phyloP scores from a whole-genome alignment of 2,113 vertebrate species.

The Misgurnus mizolepis region DNA sequence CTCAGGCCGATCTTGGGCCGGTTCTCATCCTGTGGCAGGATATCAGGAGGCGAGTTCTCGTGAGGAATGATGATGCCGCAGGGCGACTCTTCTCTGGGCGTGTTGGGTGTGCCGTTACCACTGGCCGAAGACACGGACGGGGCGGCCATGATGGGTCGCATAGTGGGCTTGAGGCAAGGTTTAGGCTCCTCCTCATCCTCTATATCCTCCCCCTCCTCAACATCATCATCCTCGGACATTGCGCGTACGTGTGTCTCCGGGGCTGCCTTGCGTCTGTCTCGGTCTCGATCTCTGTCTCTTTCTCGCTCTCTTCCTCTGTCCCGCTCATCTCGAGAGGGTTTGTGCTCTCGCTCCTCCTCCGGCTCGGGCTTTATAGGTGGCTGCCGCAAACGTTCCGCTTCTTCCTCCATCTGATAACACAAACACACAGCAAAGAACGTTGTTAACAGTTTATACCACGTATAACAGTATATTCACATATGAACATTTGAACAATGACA shows the following conservation, averaged over 20 bases:
- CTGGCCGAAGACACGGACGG: conserved; percentile 95
- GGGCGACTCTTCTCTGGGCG: conserved; percentile 92
- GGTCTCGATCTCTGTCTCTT: conserved; percentile 34
- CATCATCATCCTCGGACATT: conserved; percentile 78
- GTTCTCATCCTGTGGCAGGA: conserved; percentile 89
- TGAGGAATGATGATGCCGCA: conserved; percentile 99
- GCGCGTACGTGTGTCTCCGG: conserved; percentile 76
- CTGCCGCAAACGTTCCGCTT: conserved; percentile 91
- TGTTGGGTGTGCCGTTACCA: conserved; percentile 90
- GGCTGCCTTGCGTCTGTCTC: conserved; percentile 83
- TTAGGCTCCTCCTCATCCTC: conserved; percentile 87
- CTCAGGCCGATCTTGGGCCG: conserved; percentile 96
- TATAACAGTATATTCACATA: too few species aligned
- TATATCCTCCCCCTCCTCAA: conserved; percentile 87
- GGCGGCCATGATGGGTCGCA: conserved; percentile 92
- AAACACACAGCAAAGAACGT: conserved; percentile 29
- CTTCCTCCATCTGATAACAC: conserved; percentile 91
- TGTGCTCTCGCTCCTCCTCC: conserved; percentile 85
- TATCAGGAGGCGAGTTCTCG: conserved; percentile 95
- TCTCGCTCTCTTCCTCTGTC: conserved; percentile 80
- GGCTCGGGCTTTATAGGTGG: conserved; percentile 89
- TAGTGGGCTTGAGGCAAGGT: conserved; percentile 92
- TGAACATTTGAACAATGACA: too few species aligned
- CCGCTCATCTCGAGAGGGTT: conserved; percentile 74
- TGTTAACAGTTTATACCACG: too few species aligned